Conservation (phyloP, 2,888 invertebrate species). For the Octonoba sinensis region DNA sequence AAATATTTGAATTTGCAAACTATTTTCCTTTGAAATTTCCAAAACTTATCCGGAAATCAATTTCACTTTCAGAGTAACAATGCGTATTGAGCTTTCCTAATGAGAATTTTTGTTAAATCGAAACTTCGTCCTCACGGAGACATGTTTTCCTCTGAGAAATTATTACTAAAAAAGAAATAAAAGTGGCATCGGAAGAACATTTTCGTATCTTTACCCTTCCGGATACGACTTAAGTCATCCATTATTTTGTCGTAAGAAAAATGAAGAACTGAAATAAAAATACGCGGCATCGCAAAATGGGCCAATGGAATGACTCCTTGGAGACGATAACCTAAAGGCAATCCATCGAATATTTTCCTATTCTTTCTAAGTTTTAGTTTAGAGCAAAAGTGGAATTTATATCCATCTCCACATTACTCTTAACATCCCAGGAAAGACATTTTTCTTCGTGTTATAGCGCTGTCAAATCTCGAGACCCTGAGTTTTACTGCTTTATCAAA, state of each 20-base stretch:
- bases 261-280: constrained; percentile 40
- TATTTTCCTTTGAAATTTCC: too few relatives aligned
- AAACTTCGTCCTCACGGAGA: too few relatives aligned
- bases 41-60: too few relatives aligned
- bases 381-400: constrained; percentile 54
- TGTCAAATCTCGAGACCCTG: constrained; percentile 58
- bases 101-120: too few relatives aligned
- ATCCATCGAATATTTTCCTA: constrained; percentile 46
- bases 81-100: too few relatives aligned
- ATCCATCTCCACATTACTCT: constrained; percentile 50
- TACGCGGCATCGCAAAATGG: constrained; percentile 47
- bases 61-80: too few relatives aligned
- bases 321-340: constrained; percentile 55
- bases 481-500: constrained; percentile 59
- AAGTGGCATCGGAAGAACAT: too few relatives aligned
- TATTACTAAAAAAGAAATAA: too few relatives aligned
- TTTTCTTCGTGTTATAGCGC: constrained; percentile 57
- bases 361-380: constrained; percentile 22
- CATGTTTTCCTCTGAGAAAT: too few relatives aligned
- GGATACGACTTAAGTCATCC: constrained; percentile 43
- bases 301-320: constrained; percentile 42
- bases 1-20: too few relatives aligned
- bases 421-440: constrained; percentile 51
- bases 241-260: constrained; percentile 59
- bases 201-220: too few relatives aligned